A percentile compares a stretch with the other conserved stretches of the same genome.
phyloP scores from a whole-genome alignment of 2,113 vertebrate species.

The Channa argus region DNA sequence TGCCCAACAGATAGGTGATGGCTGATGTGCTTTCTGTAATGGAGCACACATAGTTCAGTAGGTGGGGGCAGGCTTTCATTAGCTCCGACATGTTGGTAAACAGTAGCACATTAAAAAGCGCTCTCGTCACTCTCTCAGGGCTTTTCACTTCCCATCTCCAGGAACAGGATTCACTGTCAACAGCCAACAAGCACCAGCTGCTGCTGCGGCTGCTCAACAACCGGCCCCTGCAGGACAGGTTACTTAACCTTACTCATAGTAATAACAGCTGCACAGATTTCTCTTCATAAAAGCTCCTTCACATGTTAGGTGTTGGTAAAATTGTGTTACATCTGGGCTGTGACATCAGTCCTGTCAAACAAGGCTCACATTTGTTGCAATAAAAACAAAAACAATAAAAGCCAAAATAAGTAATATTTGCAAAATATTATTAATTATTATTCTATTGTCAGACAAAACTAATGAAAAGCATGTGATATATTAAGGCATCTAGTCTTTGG shows the following conservation, averaged over 20 bases:
- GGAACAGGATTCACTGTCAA: slow-evolving; percentile 44
- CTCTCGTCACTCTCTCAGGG: slow-evolving; percentile 47
- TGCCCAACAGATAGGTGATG: slow-evolving; percentile 18
- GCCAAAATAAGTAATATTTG: background rate
- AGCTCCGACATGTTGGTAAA: slow-evolving; percentile 65
- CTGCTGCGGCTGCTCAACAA: slow-evolving; percentile 41
- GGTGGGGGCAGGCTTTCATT: slow-evolving; percentile 54
- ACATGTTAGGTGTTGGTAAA: slow-evolving; percentile 26
- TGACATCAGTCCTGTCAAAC: slow-evolving; percentile 16
- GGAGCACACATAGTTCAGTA: slow-evolving; percentile 44
- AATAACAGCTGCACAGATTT: slow-evolving; percentile 42
- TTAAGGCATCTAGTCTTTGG: slow-evolving; percentile 76
- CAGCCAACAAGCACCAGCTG: slow-evolving; percentile 68
- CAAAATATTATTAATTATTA: slow-evolving; percentile 7
- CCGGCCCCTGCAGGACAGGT: slow-evolving; percentile 48
- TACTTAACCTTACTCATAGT: slow-evolving; percentile 37
- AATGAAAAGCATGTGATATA: slow-evolving; percentile 39
- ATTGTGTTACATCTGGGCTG: slow-evolving; percentile 8
- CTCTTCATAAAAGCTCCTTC: slow-evolving; percentile 34
- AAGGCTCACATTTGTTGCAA: slow-evolving; percentile 21
- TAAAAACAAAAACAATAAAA: slow-evolving; percentile 7
- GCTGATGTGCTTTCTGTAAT: slow-evolving; percentile 57
- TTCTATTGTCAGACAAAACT: slow-evolving; percentile 11
- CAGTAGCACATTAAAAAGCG: slow-evolving; percentile 72
- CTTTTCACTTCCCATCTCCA: slow-evolving; percentile 41